Evolutionary conservation across 2,888 invertebrate genomes (phyloP).

Genomic region (Chelonus formosanus): DNA sequence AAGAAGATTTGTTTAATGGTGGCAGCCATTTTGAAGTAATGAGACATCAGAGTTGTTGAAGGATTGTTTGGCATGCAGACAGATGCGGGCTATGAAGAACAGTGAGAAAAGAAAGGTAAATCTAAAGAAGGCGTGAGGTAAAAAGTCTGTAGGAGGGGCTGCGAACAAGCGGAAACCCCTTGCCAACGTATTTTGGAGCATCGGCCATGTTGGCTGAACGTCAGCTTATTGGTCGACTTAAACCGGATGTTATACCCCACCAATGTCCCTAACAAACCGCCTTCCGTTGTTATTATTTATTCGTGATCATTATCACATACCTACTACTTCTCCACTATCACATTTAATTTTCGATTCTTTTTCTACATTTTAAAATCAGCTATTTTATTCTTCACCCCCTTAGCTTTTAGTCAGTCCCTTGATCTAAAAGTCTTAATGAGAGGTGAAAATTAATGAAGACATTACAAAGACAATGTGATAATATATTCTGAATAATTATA

Average conservation of each 20-base stretch:
- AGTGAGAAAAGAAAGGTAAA: slow-evolving; percentile 10
- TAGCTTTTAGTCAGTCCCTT: background rate
- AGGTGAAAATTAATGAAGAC: slow-evolving; percentile 4
- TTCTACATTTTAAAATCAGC: background rate
- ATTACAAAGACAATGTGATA: slow-evolving; percentile 12
- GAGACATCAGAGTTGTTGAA: slow-evolving; percentile 1
- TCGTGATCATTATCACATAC: slow-evolving; percentile 5
- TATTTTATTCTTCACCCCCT: background rate
- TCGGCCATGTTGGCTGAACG: slow-evolving; percentile 29
- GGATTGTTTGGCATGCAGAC: slow-evolving; percentile 19
- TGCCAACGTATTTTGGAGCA: slow-evolving; percentile 26
- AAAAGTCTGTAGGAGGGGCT: slow-evolving; percentile 29
- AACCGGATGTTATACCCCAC: slow-evolving; percentile 32
- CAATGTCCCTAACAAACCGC: slow-evolving; percentile 9
- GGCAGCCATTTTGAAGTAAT: slow-evolving; percentile 23
- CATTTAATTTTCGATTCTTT: slow-evolving; percentile 14
- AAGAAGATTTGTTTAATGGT: background rate
- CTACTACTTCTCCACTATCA: background rate
- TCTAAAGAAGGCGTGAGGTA: slow-evolving; percentile 32
- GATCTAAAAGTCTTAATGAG: background rate
- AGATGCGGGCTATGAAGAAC: slow-evolving; percentile 10
- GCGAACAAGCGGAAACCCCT: slow-evolving; percentile 32
- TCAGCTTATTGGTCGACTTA: slow-evolving; percentile 28
- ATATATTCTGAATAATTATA: slow-evolving; percentile 3
- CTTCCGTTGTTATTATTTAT: slow-evolving; percentile 24